Evolutionary conservation across 2,113 vertebrate species (phyloP).

Genomic region (Corynorhinus townsendii): DNA sequence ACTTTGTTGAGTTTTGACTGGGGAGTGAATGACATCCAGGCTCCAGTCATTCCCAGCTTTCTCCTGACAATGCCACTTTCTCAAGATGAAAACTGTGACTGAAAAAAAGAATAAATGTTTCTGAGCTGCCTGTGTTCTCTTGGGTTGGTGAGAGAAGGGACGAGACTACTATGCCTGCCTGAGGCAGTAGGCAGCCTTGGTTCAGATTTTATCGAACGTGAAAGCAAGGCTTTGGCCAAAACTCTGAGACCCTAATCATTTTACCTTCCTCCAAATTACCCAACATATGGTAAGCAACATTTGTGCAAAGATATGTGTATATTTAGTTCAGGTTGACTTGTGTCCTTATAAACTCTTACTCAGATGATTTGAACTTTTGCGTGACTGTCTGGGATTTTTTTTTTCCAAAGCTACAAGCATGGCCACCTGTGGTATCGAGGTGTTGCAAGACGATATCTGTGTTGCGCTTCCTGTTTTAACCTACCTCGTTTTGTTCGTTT

Average conservation of each 20-base stretch:
- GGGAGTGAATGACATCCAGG: background rate
- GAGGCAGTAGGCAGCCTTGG: background rate
- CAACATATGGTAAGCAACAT: constrained; percentile 80
- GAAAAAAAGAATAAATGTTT: constrained; percentile 50
- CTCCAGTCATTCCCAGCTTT: constrained; percentile 13
- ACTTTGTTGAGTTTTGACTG: constrained; percentile 3
- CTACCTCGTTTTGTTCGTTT: constrained; percentile 88
- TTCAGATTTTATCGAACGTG: constrained; percentile 74
- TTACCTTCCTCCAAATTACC: constrained; percentile 79
- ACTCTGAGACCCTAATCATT: constrained; percentile 75
- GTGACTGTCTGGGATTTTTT: constrained; percentile 79
- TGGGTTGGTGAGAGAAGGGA: constrained; percentile 50
- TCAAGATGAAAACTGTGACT: constrained; percentile 66
- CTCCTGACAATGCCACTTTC: constrained; percentile 58
- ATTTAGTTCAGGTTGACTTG: constrained; percentile 84
- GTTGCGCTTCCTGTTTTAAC: constrained; percentile 87
- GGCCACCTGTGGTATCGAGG: constrained; percentile 84
- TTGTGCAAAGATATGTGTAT: constrained; percentile 86
- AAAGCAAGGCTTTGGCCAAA: constrained; percentile 76
- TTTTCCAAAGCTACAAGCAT: constrained; percentile 85
- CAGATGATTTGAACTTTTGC: constrained; percentile 80
- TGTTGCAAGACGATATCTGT: constrained; percentile 84
- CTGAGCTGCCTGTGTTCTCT: constrained; percentile 60
- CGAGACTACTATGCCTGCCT: constrained; percentile 39
- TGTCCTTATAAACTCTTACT: constrained; percentile 85